Evolutionary conservation across 2,797 vertebrate species (phyloP), one percentile per base, ranked within the genome.

Genomic region (Esox lucius): DNA sequence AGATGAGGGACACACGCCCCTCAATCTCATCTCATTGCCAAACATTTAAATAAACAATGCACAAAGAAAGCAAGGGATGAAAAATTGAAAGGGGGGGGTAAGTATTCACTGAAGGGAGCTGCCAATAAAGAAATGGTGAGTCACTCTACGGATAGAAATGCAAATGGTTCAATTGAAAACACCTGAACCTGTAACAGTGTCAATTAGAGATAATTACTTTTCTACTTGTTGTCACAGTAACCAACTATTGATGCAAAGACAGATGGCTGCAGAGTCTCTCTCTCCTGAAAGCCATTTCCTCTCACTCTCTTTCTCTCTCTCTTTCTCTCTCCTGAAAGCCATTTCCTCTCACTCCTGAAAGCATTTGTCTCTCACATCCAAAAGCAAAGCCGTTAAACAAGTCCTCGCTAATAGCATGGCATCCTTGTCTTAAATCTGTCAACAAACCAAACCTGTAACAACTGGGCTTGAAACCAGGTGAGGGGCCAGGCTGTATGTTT

Each of bases 191-290:
- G 87, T 88, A 84, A 90, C 83, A 84, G 87, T 89, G 90, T 91
- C 91, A 93, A 91, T 92, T 93, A 93, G 89, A 90, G 83, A 90
- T 90, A 90, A 92, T 92, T 78, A 86, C 88, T 88, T 92, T 92
- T 92, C 3, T 89, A 90, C 85, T 83, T 86, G 92, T 94, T 93
- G 87, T 91, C 89, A 89, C 89, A 89, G 92, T 88, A 91, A 94
- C 91, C 85, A 87, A 83, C 82, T 87, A 86, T 89, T 86, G 80
- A 85, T 85, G 88, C 78, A 88, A 81, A 88, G 80, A 80, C 87
- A 90, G 87, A 89, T 87, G 87, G 86, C 74, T 82, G 79, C 78
- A 77, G 81, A 82, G 22, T 65, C 74, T 35, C 70, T 49, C 46
- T 66, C 75, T 82, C 72, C 64, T 35, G 71, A 61, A 56, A 78